These are phyloP conservation scores for Drosophila kambysellisi DNA, from an alignment of 2,888 invertebrate genomes.

Conservation along the genomic window DNA sequence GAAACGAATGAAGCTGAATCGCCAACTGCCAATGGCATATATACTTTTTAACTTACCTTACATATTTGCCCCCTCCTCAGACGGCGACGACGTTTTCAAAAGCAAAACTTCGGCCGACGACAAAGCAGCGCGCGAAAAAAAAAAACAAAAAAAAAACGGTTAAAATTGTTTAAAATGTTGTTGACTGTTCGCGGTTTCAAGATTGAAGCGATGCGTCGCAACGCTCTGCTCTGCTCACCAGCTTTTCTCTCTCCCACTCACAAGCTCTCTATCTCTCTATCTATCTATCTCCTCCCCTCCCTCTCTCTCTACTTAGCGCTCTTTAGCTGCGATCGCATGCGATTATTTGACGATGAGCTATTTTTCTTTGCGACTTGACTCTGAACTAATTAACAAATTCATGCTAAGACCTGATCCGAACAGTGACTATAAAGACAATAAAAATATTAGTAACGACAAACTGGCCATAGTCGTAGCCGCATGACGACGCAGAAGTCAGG, in stretches of 20 bases:
- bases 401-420: conserved; percentile 6
- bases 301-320: background rate
- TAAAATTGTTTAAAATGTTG: conserved; percentile 74
- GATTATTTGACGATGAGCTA: conserved; percentile 44
- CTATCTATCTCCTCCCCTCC: background rate
- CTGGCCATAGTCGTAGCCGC: background rate
- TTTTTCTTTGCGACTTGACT: conserved; percentile 17
- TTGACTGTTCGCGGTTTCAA: conserved; percentile 56
- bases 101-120: conserved; percentile 23
- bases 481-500: background rate
- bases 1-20: conserved; percentile 77
- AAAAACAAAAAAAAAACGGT: conserved; percentile 61
- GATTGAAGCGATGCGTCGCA: conserved; percentile 47
- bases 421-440: background rate
- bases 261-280: background rate
- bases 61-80: conserved; percentile 20
- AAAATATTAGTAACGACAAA: background rate
- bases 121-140: conserved; percentile 26
- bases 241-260: conserved; percentile 30
- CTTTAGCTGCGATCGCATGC: conserved; percentile 47
- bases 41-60: conserved; percentile 63
- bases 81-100: conserved; percentile 32
- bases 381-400: conserved; percentile 21
- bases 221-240: conserved; percentile 19
- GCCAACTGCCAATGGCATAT: conserved; percentile 76